phyloP scores from a whole-genome alignment of 2,113 vertebrate species.

The Ceyx melanurus region DNA sequence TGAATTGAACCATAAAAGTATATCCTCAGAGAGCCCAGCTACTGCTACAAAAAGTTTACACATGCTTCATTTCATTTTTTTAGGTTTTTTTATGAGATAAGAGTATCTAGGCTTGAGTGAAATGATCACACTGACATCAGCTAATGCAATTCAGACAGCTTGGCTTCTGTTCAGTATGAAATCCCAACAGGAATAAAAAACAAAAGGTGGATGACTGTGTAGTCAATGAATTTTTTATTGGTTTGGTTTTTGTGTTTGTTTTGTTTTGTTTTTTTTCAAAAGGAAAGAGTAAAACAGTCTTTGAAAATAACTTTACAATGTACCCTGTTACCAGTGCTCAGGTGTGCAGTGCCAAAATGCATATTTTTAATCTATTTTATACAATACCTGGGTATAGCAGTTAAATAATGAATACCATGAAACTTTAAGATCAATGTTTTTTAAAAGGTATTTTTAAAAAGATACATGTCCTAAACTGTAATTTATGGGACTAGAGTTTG shows the following conservation, averaged over 20 bases:
- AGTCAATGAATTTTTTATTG: neutral
- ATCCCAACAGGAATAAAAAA: neutral
- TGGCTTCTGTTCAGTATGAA: neutral
- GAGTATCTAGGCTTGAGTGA: neutral
- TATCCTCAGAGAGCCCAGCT: neutral
- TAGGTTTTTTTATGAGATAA: neutral
- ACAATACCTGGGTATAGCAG: neutral
- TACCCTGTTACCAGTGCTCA: neutral
- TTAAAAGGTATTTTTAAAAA: neutral
- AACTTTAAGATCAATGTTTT: neutral
- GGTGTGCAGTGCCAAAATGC: neutral
- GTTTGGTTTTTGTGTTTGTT: too few relatives aligned
- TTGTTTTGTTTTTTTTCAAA: neutral
- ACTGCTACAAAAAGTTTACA: neutral
- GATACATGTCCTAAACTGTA: neutral
- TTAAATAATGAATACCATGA: neutral
- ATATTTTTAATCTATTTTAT: neutral
- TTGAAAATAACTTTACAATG: neutral
- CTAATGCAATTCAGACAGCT: neutral
- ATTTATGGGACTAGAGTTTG: neutral
- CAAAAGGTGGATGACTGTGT: neutral
- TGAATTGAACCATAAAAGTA: neutral
- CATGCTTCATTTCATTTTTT: constrained; percentile 7
- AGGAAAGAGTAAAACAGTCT: neutral
- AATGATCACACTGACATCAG: neutral